A percentile compares a stretch with the other conserved stretches of the same genome.
These are phyloP conservation scores for Plumapathes pennacea DNA, from an alignment of 92 coral and sea anemone species.

Conservation along the genomic window DNA sequence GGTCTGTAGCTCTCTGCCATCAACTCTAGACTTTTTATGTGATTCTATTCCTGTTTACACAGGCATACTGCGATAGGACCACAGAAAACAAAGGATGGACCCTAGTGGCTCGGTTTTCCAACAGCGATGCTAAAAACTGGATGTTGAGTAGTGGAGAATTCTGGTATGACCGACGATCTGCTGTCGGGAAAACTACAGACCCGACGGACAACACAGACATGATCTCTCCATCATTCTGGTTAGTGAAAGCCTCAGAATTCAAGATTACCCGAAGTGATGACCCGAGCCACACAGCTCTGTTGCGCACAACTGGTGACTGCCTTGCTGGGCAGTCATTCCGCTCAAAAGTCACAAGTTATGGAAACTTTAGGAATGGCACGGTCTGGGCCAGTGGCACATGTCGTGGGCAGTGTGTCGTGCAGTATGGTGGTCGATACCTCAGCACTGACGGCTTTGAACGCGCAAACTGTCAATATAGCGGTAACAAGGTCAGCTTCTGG, in stretches of 20 bases:
- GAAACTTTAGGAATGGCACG: conserved; percentile 31
- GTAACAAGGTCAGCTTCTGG: conserved; percentile 27
- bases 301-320: conserved; percentile 40
- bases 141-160: conserved; percentile 38
- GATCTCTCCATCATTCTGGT: conserved; percentile 66
- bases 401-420: conserved; percentile 43
- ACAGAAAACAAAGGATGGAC: conserved; percentile 28
- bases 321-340: conserved; percentile 42
- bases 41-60: too few species aligned
- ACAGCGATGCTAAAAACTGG: conserved; percentile 35
- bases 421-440: conserved; percentile 39
- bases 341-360: conserved; percentile 51
- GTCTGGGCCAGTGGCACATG: conserved; percentile 37
- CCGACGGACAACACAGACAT: conserved; percentile 49
- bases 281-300: conserved; percentile 29
- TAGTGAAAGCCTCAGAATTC: conserved; percentile 25
- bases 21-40: too few species aligned
- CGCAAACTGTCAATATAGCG: conserved; percentile 14
- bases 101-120: conserved; percentile 63
- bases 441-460: conserved; percentile 17
- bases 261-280: conserved; percentile 63
- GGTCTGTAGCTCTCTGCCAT: too few species aligned
- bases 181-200: conserved; percentile 26
- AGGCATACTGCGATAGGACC: conserved; percentile 12
- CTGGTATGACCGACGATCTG: conserved; percentile 51